These are phyloP conservation scores for Stegophylla sp. DNA, from an alignment of 2,888 invertebrate species.

Conservation along the genomic window DNA sequence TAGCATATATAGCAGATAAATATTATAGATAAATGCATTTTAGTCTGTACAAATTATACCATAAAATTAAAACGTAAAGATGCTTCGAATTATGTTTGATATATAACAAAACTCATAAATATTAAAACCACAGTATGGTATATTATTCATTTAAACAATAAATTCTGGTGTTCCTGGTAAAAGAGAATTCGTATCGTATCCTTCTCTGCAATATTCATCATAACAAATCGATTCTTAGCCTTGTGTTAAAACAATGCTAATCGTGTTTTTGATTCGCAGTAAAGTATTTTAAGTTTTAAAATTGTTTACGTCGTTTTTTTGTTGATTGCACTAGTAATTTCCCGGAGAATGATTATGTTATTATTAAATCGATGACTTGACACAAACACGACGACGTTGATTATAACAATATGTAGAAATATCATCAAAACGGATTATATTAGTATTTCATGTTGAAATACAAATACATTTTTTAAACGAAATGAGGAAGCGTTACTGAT, in stretches of 20 bases:
- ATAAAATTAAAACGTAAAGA: background rate
- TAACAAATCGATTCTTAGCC: too few relatives aligned
- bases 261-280: too few relatives aligned
- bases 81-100: background rate
- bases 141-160: too few relatives aligned
- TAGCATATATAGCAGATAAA: background rate
- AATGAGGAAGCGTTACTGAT: too few relatives aligned
- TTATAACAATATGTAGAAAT: too few relatives aligned
- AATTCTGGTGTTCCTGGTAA: background rate
- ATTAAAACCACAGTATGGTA: too few relatives aligned
- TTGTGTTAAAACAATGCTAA: too few relatives aligned
- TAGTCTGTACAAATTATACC: background rate
- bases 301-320: background rate
- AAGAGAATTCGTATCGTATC: background rate
- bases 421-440: too few relatives aligned
- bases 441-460: too few relatives aligned
- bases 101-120: too few relatives aligned
- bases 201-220: background rate
- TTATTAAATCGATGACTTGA: background rate
- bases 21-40: background rate
- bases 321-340: background rate
- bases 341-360: background rate
- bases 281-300: constrained; percentile 8
- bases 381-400: too few relatives aligned
- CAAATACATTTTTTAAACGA: too few relatives aligned